Base-by-base conservation (phyloP, 1,140 invertebrate species). In the Ditylenchus dipsaci region DNA sequence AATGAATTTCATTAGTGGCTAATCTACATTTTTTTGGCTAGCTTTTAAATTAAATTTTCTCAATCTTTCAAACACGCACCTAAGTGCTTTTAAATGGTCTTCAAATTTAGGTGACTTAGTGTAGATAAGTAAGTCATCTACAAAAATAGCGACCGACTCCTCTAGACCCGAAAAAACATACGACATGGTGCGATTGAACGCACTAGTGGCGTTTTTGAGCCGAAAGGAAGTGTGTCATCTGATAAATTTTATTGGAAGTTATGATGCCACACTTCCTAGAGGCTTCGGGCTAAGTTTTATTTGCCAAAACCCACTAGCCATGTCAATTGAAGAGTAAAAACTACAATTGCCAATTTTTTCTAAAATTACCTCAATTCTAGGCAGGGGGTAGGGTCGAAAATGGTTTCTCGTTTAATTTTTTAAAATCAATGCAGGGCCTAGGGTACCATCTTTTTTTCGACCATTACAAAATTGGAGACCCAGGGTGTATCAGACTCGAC, bases 121-220 rank as follows among this genome's bases (percentile, higher is more conserved):
- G 27, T 33, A 71, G 0, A 75, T 43, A 19, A 53, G 15, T 5
- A 53, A 7, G 49, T 53, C 49, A 53, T 53, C 49, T 15, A 53
- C 49, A 53, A 7, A 53, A 17, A 53, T 15, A 17, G 15, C 49
- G 15, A 53, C 49, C n/a, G 8, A 0, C 1, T 69, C 26, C 15
- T 60, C 57, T 0, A 68, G 17, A 5, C 85, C 65, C 8, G 72
- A 74, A 29, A 65, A 49, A 0, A 86, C 70, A 1, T 85, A 76
- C 17, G 80, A 26, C 71, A 70, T 69, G 9, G 42, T 43, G 1
- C 68, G 23, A 0, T 9, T 13, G 15, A 70, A 70, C 0, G 58
- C 60, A 21, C 68, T 58, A 7, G 68, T 70, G 13, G 68, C 68
- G 42, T 67, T 68, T 21, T 45, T 71, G 0, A 69, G 21, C 5